These are phyloP conservation scores for Lordiphosa fenestrarum DNA, from an alignment of 2,888 invertebrate species.

Conservation along the genomic window DNA sequence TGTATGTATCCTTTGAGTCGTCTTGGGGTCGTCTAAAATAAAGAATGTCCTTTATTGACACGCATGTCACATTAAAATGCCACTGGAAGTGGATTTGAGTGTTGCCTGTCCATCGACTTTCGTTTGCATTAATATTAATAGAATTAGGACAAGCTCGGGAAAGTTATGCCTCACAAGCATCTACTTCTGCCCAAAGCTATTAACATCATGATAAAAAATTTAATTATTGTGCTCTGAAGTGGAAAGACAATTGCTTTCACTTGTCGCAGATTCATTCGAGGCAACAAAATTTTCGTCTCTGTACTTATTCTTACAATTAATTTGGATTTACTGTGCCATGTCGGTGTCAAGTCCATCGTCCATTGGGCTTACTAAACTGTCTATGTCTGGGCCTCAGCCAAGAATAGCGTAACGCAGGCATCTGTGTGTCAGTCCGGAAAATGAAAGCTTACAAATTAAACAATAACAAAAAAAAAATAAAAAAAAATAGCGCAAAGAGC, in stretches of 20 bases:
- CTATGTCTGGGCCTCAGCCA: slow-evolving; percentile 31
- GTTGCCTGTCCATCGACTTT: background rate
- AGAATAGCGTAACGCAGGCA: slow-evolving; percentile 21
- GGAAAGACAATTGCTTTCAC: slow-evolving; percentile 15
- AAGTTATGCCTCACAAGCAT: slow-evolving; percentile 6
- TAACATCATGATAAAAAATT: slow-evolving; percentile 13
- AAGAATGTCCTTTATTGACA: slow-evolving; percentile 26
- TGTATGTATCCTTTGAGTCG: slow-evolving; percentile 13
- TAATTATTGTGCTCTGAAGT: slow-evolving; percentile 24
- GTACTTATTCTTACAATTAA: slow-evolving; percentile 14
- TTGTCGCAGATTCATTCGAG: slow-evolving; percentile 26
- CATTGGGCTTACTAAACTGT: slow-evolving; percentile 32
- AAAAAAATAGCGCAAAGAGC: background rate
- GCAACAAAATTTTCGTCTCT: slow-evolving; percentile 8
- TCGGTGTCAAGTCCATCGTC: slow-evolving; percentile 31
- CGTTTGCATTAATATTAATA: slow-evolving; percentile 38
- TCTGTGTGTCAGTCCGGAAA: slow-evolving; percentile 14
- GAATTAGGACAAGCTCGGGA: slow-evolving; percentile 17
- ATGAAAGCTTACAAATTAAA: slow-evolving; percentile 35
- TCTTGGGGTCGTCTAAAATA: slow-evolving; percentile 16
- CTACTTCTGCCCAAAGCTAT: background rate
- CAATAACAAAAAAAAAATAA: slow-evolving; percentile 24
- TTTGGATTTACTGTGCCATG: slow-evolving; percentile 47
- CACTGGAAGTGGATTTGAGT: slow-evolving; percentile 1
- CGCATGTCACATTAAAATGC: slow-evolving; percentile 32